Conservation (phyloP, 2,888 invertebrate genomes). For the Leptinotarsa rubiginosa region DNA sequence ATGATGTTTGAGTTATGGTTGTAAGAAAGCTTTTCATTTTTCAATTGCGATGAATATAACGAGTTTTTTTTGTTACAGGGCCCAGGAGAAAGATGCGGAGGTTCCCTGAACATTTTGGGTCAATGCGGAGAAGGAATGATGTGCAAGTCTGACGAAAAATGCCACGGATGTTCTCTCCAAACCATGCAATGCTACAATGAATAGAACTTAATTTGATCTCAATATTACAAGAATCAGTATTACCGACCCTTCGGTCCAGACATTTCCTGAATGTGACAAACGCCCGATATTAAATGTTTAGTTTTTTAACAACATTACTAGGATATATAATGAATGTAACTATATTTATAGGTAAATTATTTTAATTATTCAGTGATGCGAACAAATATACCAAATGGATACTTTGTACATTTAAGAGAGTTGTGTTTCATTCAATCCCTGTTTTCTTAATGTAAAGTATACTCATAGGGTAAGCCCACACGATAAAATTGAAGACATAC, state of each 20-base stretch:
- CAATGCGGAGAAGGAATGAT: conserved; percentile 62
- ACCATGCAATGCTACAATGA: conserved; percentile 56
- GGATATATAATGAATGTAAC: conserved; percentile 34
- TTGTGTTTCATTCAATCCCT: conserved; percentile 9
- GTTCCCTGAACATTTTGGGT: conserved; percentile 57
- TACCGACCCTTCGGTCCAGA: conserved; percentile 37
- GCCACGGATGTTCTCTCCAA: conserved; percentile 62
- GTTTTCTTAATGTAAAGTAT: background rate
- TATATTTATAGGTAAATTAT: conserved; percentile 44
- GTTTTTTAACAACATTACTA: conserved; percentile 38
- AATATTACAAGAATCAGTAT: conserved; percentile 50
- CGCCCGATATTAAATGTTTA: conserved; percentile 29
- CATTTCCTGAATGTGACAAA: conserved; percentile 34
- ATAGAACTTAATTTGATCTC: conserved; percentile 45
- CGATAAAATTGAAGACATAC: too few species aligned
- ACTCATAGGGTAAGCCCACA: too few species aligned
- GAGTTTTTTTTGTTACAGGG: conserved; percentile 54
- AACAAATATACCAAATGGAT: conserved; percentile 40
- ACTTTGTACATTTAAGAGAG: conserved; percentile 44
- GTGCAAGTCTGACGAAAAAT: conserved; percentile 61
- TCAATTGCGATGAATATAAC: background rate
- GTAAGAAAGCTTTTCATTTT: too few species aligned
- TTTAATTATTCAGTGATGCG: conserved; percentile 37
- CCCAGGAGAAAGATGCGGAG: conserved; percentile 62
- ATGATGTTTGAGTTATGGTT: too few species aligned